A percentile compares a stretch with the other conserved stretches of the same genome.
Conservation (phyloP, 2,113 vertebrate genomes). For the Chaetops frenatus region DNA sequence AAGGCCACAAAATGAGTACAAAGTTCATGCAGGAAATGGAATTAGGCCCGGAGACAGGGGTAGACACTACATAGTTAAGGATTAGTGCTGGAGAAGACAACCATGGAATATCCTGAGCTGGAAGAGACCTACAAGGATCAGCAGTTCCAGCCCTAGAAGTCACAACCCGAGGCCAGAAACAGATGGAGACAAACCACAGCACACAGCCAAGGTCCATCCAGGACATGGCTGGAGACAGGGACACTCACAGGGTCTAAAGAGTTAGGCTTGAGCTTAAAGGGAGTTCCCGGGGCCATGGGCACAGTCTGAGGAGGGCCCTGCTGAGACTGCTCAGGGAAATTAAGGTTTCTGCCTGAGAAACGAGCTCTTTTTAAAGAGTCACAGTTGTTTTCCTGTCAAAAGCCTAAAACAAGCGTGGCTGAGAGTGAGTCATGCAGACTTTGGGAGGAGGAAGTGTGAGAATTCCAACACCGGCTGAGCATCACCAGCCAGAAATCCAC, state of each 20-base stretch:
- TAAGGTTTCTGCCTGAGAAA: not conserved
- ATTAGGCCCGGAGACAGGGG: not conserved
- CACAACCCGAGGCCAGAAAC: not conserved
- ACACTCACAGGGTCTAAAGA: not conserved
- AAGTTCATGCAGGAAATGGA: not conserved
- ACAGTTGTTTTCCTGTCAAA: not conserved
- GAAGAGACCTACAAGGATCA: not conserved
- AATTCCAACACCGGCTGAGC: not conserved
- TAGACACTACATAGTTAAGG: not conserved
- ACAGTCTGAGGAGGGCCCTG: not conserved
- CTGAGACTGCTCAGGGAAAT: not conserved
- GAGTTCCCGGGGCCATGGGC: not conserved
- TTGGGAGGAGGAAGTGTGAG: not conserved
- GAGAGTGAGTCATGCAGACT: not conserved
- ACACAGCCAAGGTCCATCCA: not conserved
- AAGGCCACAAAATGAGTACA: accelerated
- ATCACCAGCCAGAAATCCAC: not conserved
- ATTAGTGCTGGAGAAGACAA: not conserved
- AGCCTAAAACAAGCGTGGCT: not conserved
- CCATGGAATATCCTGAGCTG: not conserved
- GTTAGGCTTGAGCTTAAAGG: not conserved
- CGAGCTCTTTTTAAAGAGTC: not conserved
- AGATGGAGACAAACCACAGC: not conserved
- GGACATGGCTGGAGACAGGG: not conserved
- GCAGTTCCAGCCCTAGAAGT: not conserved